Conservation (phyloP, 2,888 invertebrate species). For the Lathronympha strigana region DNA sequence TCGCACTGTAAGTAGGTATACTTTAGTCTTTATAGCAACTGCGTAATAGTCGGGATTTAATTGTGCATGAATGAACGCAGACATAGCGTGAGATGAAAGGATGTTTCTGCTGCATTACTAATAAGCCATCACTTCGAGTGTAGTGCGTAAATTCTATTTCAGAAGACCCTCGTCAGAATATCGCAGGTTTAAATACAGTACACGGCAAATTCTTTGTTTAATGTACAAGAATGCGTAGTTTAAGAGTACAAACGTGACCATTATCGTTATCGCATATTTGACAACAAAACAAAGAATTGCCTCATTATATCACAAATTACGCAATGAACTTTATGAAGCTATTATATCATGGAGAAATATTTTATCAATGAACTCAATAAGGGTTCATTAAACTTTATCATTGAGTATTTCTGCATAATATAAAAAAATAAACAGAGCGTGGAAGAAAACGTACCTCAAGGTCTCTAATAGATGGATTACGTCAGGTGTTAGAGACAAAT, state of each 20-base stretch:
- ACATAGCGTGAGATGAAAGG: neutral
- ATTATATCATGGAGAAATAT: conserved; percentile 79
- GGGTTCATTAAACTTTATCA: conserved; percentile 25
- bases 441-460: conserved; percentile 80
- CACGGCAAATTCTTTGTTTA: conserved; percentile 33
- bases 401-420: conserved; percentile 80
- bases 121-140: conserved; percentile 5
- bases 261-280: conserved; percentile 21
- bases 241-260: conserved; percentile 2
- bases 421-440: conserved; percentile 49
- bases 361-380: conserved; percentile 46
- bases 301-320: conserved; percentile 49
- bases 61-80: conserved; percentile 26
- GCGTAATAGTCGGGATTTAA: neutral
- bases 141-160: conserved; percentile 20
- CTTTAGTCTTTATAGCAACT: neutral
- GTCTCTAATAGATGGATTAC: conserved; percentile 87
- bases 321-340: conserved; percentile 41
- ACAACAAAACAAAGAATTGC: conserved; percentile 56
- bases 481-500: conserved; percentile 88
- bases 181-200: conserved; percentile 23
- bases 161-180: conserved; percentile 26
- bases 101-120: neutral
- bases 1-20: neutral
- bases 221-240: conserved; percentile 21